A percentile compares a stretch with the other conserved stretches of the same genome.
Evolutionary conservation across 2,113 vertebrate genomes (phyloP).

Genomic region (Brachypteracias leptosomus): DNA sequence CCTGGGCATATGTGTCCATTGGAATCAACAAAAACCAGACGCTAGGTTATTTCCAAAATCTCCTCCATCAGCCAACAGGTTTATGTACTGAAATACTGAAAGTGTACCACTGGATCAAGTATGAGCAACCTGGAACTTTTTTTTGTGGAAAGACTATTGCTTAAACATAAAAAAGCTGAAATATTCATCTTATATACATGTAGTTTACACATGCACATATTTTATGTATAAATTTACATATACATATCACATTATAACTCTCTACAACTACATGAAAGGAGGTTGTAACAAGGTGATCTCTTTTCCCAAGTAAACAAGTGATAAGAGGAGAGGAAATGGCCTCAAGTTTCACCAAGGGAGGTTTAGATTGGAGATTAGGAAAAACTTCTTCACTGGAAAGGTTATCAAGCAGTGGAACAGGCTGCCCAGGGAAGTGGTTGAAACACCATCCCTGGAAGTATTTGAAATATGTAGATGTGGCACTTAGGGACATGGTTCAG

Average conservation of each 20-base stretch:
- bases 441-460: too few species aligned
- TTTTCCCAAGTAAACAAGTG: neutral
- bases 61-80: neutral
- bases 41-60: neutral
- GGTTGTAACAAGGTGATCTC: rapidly evolving
- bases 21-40: neutral
- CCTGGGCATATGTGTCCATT: too few species aligned
- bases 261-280: neutral
- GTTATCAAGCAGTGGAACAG: neutral
- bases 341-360: neutral
- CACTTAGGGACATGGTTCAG: neutral
- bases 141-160: neutral
- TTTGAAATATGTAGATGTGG: neutral
- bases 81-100: neutral
- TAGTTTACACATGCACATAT: neutral
- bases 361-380: neutral
- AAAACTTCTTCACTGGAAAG: neutral
- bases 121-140: neutral
- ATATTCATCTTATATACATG: neutral
- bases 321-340: neutral
- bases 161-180: neutral
- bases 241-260: neutral
- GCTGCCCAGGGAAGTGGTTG: neutral
- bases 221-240: neutral
- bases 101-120: neutral